phyloP scores from a whole-genome alignment of 1,140 invertebrate genomes.

The Argopecten irradians region DNA sequence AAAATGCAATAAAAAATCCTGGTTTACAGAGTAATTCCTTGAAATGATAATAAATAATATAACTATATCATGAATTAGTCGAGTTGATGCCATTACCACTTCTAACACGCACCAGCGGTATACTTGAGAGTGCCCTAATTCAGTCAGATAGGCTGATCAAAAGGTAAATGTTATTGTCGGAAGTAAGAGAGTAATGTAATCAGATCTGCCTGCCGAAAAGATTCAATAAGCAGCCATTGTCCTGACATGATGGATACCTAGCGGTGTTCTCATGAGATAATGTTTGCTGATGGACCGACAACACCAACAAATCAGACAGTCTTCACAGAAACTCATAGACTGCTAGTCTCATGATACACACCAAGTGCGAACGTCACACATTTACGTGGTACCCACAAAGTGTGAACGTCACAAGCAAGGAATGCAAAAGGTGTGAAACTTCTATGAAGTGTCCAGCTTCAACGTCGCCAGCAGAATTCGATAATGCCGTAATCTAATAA shows the following conservation, averaged over 20 bases:
- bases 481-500: not conserved
- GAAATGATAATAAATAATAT: too few species aligned
- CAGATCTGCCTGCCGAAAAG: not conserved
- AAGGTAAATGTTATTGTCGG: not conserved
- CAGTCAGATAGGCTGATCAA: not conserved
- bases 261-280: not conserved
- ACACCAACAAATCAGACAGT: not conserved
- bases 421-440: not conserved
- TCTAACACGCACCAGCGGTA: not conserved
- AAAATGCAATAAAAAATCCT: too few species aligned
- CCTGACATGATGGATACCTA: not conserved
- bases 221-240: not conserved
- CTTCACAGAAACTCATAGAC: not conserved
- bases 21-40: too few species aligned
- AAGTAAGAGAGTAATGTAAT: not conserved
- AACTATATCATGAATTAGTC: too few species aligned
- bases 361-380: slow-evolving; percentile 9
- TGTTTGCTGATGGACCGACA: not conserved
- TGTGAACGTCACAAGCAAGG: not conserved
- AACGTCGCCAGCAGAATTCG: not conserved
- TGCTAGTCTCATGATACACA: slow-evolving; percentile 6
- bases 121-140: not conserved
- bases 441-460: not conserved
- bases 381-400: not conserved
- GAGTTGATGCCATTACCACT: too few species aligned